Percentiles rank a stretch among this genome's conserved stretches.
These are phyloP conservation scores for Colossoma macropomum DNA, from an alignment of 2,113 vertebrate species.

Conservation along the genomic window DNA sequence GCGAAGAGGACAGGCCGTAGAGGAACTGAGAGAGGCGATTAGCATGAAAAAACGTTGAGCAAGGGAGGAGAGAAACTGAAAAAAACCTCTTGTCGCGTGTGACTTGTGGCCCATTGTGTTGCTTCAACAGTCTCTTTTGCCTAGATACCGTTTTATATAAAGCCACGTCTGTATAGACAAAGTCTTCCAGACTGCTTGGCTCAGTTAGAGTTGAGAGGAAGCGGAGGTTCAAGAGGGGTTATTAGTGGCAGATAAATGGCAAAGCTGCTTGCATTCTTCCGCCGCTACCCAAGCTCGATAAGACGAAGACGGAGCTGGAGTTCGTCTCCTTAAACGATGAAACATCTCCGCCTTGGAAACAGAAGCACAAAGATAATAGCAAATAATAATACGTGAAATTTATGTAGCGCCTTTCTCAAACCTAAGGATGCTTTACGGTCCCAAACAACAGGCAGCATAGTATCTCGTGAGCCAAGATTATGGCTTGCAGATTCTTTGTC, in stretches of 20 bases:
- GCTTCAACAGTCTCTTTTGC: neutral
- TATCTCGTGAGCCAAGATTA: too few relatives aligned
- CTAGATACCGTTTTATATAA: neutral
- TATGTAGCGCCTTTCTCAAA: too few relatives aligned
- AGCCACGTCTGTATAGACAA: neutral
- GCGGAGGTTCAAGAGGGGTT: neutral
- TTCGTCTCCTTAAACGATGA: neutral
- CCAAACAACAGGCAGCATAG: too few relatives aligned
- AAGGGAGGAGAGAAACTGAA: neutral
- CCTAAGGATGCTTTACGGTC: too few relatives aligned
- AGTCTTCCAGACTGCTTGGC: neutral
- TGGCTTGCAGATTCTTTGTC: too few relatives aligned
- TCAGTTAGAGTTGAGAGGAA: neutral
- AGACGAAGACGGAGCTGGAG: neutral
- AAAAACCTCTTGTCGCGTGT: neutral
- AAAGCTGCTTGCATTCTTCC: neutral
- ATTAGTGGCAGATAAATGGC: neutral
- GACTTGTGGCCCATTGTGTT: neutral
- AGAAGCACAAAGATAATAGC: neutral
- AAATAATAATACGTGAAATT: too few relatives aligned
- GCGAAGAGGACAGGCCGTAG: conserved; percentile 15
- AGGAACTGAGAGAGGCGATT: conserved; percentile 31
- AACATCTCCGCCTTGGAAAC: neutral
- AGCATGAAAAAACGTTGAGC: neutral
- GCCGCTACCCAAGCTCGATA: neutral